Evolutionary conservation across 1,140 invertebrate species (phyloP), one percentile per base, ranked within the genome.

Genomic region (Chymomyza costata): DNA sequence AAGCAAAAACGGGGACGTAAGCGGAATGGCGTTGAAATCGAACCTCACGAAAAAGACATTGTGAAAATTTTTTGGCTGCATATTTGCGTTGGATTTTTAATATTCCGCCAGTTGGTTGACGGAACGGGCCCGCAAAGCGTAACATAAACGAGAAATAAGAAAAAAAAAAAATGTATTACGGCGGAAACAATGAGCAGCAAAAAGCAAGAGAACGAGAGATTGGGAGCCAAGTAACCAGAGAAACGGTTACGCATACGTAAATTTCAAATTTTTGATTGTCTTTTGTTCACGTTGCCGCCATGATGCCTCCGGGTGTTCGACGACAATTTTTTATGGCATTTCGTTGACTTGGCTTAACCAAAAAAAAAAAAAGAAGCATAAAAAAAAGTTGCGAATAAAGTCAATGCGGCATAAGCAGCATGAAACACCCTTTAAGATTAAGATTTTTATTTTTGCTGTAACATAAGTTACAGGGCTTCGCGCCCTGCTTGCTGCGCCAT

Each of bases 11-110:
- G 14, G 2, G 32, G 6, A n/a, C 19, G 15, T 8, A 3, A 34
- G 10, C n/a, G 8, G 19, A 19, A 1, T 25, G 21, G 44, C n/a
- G 32, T 19, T 49, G 8, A 25, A 25, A 25, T 25, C 21, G 21
- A 25, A 25, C 8, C 21, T 25, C 21, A 25, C 3, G 21, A 25
- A 25, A 25, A 55, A 55, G 57, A 60, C 44, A 60, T 55, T 60
- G 51, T 30, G 57, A 28, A 41, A 49, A 51, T 63, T 66, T 78
- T 58, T 50, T 64, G 48, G 67, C 67, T 67, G 67, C 67, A 71
- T 78, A 80, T 80, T 80, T 78, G 63, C 73, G 54, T 60, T 54
- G 73, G 73, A 80, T 78, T 78, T 78, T 78, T 78, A 78, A 78
- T 78, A 78, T 78, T 71, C 62, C 67, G 54, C 62, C 71, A 71